Conservation (phyloP, 2,113 vertebrate genomes). For the Oenanthe melanoleuca region DNA sequence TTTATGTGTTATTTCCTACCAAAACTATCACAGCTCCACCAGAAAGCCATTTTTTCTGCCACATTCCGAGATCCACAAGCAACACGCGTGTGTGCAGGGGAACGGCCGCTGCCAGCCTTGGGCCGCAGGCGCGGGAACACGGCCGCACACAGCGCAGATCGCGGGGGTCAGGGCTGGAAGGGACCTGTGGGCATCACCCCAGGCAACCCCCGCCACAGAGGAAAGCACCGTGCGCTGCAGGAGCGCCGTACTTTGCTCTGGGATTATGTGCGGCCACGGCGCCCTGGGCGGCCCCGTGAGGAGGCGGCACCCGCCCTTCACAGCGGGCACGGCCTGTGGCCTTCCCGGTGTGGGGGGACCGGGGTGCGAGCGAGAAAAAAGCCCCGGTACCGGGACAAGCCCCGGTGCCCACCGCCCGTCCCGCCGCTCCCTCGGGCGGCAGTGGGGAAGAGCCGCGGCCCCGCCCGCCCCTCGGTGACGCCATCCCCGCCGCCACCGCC, state of each 20-base stretch:
- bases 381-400: accelerated
- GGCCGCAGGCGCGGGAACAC: no score
- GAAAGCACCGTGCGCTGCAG: accelerated
- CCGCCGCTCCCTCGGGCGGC: no score
- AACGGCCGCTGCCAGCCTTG: neutral
- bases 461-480: no score
- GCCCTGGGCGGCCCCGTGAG: accelerated
- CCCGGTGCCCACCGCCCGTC: accelerated
- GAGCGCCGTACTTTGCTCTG: accelerated
- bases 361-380: accelerated
- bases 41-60: neutral
- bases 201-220: neutral
- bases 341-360: neutral
- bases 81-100: accelerated
- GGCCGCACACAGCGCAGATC: neutral
- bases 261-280: accelerated
- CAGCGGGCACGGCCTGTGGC: neutral
- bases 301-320: neutral
- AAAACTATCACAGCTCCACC: neutral
- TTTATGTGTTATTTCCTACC: neutral
- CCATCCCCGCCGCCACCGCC: no score
- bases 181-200: neutral
- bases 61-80: neutral
- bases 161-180: neutral
- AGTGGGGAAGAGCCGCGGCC: no score